Base-by-base conservation (phyloP, 2,888 invertebrate genomes). In the Drosophila pegasa region DNA sequence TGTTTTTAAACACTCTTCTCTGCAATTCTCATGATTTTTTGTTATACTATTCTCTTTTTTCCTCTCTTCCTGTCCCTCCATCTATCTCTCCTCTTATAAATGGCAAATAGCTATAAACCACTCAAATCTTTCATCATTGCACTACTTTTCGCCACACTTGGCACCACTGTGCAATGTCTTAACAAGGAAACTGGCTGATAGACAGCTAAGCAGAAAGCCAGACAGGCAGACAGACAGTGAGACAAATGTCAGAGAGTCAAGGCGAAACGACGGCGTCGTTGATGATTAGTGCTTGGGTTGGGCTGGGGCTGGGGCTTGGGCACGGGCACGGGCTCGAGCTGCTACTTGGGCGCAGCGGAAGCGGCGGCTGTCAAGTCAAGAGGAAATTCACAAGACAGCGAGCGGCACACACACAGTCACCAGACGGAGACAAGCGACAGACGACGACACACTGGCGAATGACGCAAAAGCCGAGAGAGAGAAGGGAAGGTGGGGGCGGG, bases 161-260 rank as follows among this genome's bases (percentile, higher is more conserved):
- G 20, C 7, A n/a, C 56, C 78, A 75, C 20, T 63, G 67, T 75
- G 57, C 73, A 57, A 31, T 41, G 72, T 58, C 72, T 65, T 59
- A 65, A 56, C 57, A 51, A 56, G 68, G 58, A 74, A 72, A 64
- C 75, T 75, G 76, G 7, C 41, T 67, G 66, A 65, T 60, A 61
- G 65, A 57, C 47, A 52, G 55, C 33, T 52, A 52, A 38, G 18
- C 45, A 45, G 45, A 45, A 12, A 16, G 45, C 45, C 37, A 59
- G 75, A 56, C 62, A 63, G 55, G 29, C 50, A 65, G 62, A 56
- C 52, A 47, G 54, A 56, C 40, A 65, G 58, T 48, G 64, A 62
- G 78, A 72, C 83, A 81, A 73, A 80, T 77, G 81, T 74, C 88
- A 87, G 75, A 62, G 78, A 85, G 75, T 68, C 83, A 75, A 71